Percentiles rank a stretch among this genome's conserved stretches.
Conservation (phyloP, 2,888 invertebrate species). For the Isoperla grammatica region DNA sequence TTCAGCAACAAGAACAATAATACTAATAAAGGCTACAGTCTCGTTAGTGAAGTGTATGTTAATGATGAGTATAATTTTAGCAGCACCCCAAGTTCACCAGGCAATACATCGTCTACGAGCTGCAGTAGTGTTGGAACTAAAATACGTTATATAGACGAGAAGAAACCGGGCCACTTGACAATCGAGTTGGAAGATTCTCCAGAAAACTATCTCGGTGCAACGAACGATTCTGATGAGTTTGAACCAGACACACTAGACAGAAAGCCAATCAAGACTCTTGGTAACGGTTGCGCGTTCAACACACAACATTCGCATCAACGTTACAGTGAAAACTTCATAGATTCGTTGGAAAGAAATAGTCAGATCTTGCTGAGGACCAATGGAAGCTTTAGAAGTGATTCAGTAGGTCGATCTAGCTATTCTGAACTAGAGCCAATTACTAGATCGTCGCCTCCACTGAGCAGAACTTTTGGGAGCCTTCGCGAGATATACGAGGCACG, state of each 20-base stretch:
- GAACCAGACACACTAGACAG: constrained; percentile 83
- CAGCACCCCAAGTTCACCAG: constrained; percentile 41
- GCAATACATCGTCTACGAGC: constrained; percentile 42
- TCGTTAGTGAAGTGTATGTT: constrained; percentile 74
- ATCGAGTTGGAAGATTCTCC: constrained; percentile 80
- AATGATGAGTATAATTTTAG: constrained; percentile 58
- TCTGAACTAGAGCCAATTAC: constrained; percentile 1
- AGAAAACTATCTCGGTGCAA: constrained; percentile 64
- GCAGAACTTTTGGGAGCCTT: constrained; percentile 58
- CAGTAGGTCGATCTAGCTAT: not conserved
- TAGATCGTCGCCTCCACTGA: constrained; percentile 30
- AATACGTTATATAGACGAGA: constrained; percentile 51
- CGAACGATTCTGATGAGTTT: constrained; percentile 72
- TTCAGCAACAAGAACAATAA: constrained; percentile 17
- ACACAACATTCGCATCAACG: constrained; percentile 6
- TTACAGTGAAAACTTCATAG: constrained; percentile 39
- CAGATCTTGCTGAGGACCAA: constrained; percentile 61
- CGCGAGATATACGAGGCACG: constrained; percentile 67
- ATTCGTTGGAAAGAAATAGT: constrained; percentile 50
- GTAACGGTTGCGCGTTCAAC: constrained; percentile 27
- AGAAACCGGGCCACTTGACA: constrained; percentile 72
- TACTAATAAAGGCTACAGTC: constrained; percentile 49
- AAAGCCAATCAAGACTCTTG: constrained; percentile 55
- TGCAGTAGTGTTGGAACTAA: constrained; percentile 43
- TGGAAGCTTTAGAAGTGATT: constrained; percentile 60